A percentile compares a stretch with the other conserved stretches of the same genome.
Conservation (phyloP, 2,113 vertebrate species). For the Electrona antarctica region DNA sequence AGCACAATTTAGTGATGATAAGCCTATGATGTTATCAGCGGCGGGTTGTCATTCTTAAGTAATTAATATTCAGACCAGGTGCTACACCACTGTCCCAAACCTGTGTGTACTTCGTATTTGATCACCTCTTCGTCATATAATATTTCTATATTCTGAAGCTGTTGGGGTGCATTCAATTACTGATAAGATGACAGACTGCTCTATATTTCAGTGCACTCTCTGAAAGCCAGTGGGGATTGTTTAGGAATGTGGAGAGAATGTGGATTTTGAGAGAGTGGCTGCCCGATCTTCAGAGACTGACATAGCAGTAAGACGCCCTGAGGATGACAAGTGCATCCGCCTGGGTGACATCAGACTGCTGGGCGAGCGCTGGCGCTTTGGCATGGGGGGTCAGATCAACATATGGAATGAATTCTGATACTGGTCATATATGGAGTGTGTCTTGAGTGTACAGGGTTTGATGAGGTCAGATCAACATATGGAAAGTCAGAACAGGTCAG, state of each 20-base stretch:
- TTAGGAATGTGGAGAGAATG: too few species aligned
- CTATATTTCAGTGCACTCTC: background rate
- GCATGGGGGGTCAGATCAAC: too few species aligned
- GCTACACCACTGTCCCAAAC: constrained; percentile 80
- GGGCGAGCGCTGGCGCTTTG: too few species aligned
- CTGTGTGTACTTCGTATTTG: constrained; percentile 76
- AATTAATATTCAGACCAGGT: constrained; percentile 80
- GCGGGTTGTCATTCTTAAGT: constrained; percentile 82
- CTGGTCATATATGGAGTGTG: too few species aligned
- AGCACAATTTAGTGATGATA: constrained; percentile 31
- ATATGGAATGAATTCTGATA: too few species aligned
- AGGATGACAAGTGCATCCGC: too few species aligned
- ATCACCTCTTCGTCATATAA: constrained; percentile 81
- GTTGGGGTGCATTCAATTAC: constrained; percentile 25
- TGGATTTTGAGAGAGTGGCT: background rate
- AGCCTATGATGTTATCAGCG: constrained; percentile 39
- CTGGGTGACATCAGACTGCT: too few species aligned
- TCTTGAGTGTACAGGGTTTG: too few species aligned
- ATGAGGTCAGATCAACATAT: too few species aligned
- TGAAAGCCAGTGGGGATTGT: background rate
- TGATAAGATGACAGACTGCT: background rate
- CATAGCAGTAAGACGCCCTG: constrained; percentile 59
- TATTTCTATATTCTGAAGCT: constrained; percentile 80
- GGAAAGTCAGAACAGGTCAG: too few species aligned
- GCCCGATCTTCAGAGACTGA: constrained; percentile 77